Evolutionary conservation across 1,140 invertebrate genomes (phyloP), one percentile per base, ranked within the genome.

Genomic region (Kradibia gibbosae): DNA sequence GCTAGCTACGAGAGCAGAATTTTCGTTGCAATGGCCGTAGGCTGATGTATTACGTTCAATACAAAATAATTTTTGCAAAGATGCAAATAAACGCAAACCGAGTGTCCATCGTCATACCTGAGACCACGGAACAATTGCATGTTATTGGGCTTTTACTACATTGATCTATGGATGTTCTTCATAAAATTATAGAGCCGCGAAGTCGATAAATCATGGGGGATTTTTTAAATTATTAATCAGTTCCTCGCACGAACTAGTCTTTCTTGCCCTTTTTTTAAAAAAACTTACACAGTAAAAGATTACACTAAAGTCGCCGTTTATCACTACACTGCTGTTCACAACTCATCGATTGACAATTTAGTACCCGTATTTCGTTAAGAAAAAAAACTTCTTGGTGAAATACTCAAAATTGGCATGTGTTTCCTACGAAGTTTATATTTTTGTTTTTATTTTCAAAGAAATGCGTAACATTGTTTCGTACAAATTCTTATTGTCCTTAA

Each of bases 131-230:
- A 62, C 73, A 34, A n/a, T n/a, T 67, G 17, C 70, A 34, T 70
- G 45, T 39, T 60, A 70, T 80, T 80, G 73, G 25, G 79, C 72
- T 55, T 81, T 60, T 39, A 57, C 57, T 75, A 70, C 34, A 75
- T 55, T 48, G 31, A 11, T 80, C 53, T 50, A n/a, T 48, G 60
- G n/a, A 53, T 57, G 60, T 39, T 67, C 70, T 60, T 62, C 81
- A 70, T 65, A n/a, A 82, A 82, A 82, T 82, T 78, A 78, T 71
- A 82, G 75, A 74, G 80, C 42, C 45, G 70, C 48, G 70, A 7
- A 67, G 55, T 75, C 81, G 76, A 82, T 82, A 82, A 79, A 82
- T 82, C 81, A 79, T n/a, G 55, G 70, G 53, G 80, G 70, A 34
- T 78, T 78, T 74, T 65, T 73, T 73, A 82, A 82, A 72, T 39